These are phyloP conservation scores for Sebastes minor DNA, from an alignment of 2,797 vertebrate genomes.

Conservation along the genomic window DNA sequence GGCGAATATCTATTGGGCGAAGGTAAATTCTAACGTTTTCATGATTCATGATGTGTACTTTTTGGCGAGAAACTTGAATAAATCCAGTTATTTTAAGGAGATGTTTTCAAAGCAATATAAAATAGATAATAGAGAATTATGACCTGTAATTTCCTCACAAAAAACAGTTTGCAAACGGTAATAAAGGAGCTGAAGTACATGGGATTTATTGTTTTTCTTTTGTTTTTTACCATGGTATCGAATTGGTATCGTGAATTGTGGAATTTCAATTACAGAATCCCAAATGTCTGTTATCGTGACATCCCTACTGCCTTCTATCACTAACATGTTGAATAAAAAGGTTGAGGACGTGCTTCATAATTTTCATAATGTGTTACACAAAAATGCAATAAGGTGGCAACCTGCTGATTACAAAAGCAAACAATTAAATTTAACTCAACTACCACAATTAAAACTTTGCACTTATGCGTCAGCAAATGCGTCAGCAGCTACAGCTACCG, in stretches of 20 bases:
- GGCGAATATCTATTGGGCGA: too few species aligned
- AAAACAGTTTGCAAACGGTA: rapidly evolving
- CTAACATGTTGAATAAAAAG: background rate
- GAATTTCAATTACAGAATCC: too few species aligned
- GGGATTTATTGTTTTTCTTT: background rate
- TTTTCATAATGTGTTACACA: background rate
- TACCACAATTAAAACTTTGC: conserved; percentile 49
- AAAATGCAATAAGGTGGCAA: conserved; percentile 19
- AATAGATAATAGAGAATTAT: too few species aligned
- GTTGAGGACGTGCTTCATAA: background rate
- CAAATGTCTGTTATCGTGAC: background rate
- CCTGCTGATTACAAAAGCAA: conserved; percentile 42
- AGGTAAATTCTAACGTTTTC: too few species aligned
- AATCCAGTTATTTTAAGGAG: too few species aligned
- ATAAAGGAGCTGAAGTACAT: background rate
- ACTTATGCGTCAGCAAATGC: conserved; percentile 27
- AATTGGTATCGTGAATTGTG: too few species aligned
- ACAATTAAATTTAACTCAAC: conserved; percentile 36
- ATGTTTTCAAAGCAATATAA: too few species aligned
- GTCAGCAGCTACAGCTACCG: conserved; percentile 26
- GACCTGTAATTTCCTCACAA: too few species aligned
- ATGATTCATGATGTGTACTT: too few species aligned
- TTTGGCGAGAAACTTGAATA: too few species aligned
- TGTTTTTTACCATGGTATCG: background rate
- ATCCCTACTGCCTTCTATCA: background rate